Conservation (phyloP, 2,888 invertebrate genomes). For the Pyrrhia umbra region DNA sequence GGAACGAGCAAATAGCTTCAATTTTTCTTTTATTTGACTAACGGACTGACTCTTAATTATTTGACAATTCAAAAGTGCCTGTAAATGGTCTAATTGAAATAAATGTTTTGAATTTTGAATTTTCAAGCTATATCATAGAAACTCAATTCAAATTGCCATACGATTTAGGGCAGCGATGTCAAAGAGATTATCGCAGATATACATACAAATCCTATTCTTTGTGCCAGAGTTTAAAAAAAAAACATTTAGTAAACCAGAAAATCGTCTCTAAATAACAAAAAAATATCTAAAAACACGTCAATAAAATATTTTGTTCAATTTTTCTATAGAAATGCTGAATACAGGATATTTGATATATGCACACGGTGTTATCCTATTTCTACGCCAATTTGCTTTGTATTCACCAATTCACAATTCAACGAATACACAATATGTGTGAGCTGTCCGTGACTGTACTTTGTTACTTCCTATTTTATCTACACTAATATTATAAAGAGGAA, state of each 20-base stretch:
- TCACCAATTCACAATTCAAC: slow-evolving; percentile 60
- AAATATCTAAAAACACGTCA: neutral
- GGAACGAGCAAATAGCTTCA: no score
- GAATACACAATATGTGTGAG: slow-evolving; percentile 48
- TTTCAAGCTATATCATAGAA: no score
- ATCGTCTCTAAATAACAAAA: neutral
- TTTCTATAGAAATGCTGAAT: slow-evolving; percentile 6
- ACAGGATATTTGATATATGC: slow-evolving; percentile 37
- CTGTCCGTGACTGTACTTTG: slow-evolving; percentile 54
- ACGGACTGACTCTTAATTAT: no score
- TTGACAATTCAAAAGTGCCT: no score
- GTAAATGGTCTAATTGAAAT: no score
- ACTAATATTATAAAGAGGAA: no score
- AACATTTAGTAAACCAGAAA: neutral
- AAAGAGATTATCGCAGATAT: neutral
- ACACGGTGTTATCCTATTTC: slow-evolving; percentile 34
- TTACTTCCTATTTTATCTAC: slow-evolving; percentile 38
- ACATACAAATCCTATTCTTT: neutral
- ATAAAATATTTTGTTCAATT: neutral
- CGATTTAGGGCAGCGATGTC: neutral
- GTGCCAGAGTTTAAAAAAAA: neutral
- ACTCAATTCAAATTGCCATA: neutral
- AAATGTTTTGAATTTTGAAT: no score
- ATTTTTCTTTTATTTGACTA: no score
- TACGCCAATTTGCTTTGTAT: slow-evolving; percentile 48